phyloP scores from a whole-genome alignment of 2,797 vertebrate species.

The Borostomias antarcticus region DNA sequence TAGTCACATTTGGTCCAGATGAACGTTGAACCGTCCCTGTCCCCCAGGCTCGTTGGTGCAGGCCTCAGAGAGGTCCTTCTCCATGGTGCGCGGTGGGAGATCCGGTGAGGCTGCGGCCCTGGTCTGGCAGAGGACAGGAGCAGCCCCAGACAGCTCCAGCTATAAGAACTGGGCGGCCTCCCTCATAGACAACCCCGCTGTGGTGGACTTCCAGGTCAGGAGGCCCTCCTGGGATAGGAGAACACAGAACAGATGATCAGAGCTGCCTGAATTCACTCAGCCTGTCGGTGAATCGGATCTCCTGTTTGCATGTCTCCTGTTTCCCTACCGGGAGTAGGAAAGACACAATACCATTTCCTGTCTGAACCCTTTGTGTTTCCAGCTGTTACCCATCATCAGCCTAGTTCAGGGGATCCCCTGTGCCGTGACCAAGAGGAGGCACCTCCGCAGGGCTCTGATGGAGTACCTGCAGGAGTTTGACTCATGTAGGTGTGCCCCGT shows the following conservation, averaged over 20 bases:
- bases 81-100: conserved; percentile 83
- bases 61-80: conserved; percentile 83
- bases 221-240: not conserved
- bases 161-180: conserved; percentile 86
- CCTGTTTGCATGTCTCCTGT: not conserved
- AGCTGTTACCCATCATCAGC: conserved; percentile 83
- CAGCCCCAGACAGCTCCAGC: conserved; percentile 62
- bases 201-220: conserved; percentile 84
- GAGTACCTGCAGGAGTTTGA: conserved; percentile 82
- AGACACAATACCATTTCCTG: conserved; percentile 1
- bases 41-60: conserved; percentile 85
- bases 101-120: conserved; percentile 79
- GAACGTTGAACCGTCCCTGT: not conserved
- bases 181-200: conserved; percentile 82
- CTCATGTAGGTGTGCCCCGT: conserved; percentile 84
- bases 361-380: conserved; percentile 26
- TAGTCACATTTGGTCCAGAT: not conserved
- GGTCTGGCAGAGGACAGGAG: conserved; percentile 78
- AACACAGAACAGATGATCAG: too few species aligned
- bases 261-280: not conserved
- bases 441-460: conserved; percentile 81
- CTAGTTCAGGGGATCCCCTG: conserved; percentile 86
- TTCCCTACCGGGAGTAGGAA: not conserved
- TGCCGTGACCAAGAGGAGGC: conserved; percentile 82
- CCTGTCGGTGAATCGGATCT: not conserved